phyloP scores from a whole-genome alignment of 2,888 invertebrate genomes.

The Epinotia brunnichana region DNA sequence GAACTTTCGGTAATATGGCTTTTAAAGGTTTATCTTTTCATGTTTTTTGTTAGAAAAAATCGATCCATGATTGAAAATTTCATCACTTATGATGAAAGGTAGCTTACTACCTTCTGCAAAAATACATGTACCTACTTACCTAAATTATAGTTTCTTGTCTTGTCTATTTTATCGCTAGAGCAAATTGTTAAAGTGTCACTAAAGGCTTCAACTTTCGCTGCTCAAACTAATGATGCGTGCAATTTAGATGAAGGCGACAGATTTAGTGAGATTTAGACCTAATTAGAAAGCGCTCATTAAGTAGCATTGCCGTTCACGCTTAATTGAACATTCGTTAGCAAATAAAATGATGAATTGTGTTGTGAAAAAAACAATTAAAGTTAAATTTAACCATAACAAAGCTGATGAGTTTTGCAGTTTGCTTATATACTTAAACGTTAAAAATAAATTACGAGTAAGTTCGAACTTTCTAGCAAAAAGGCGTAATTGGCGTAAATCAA shows the following conservation, averaged over 20 bases:
- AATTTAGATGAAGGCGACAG: slow-evolving; percentile 2
- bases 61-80: too few relatives aligned
- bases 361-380: too few relatives aligned
- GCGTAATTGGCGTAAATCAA: too few relatives aligned
- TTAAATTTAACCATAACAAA: too few relatives aligned
- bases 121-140: too few relatives aligned
- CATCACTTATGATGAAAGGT: too few relatives aligned
- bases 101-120: too few relatives aligned
- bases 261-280: slow-evolving; percentile 16
- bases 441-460: too few relatives aligned
- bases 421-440: not conserved
- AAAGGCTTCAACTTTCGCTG: slow-evolving; percentile 13
- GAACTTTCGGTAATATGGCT: too few relatives aligned
- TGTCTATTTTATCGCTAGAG: not conserved
- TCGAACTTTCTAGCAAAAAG: too few relatives aligned
- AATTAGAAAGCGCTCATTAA: slow-evolving; percentile 24
- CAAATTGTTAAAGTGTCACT: not conserved
- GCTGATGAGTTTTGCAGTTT: not conserved
- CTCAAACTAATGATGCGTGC: slow-evolving; percentile 13
- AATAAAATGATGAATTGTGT: not conserved
- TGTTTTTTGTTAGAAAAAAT: too few relatives aligned
- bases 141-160: not conserved
- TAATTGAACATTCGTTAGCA: slow-evolving; percentile 1
- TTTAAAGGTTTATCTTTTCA: too few relatives aligned
- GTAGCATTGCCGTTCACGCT: not conserved